Percentiles rank a stretch among this genome's conserved stretches.
Conservation (phyloP, 2,888 invertebrate species). For the Rhimphoctona megacephalus region DNA sequence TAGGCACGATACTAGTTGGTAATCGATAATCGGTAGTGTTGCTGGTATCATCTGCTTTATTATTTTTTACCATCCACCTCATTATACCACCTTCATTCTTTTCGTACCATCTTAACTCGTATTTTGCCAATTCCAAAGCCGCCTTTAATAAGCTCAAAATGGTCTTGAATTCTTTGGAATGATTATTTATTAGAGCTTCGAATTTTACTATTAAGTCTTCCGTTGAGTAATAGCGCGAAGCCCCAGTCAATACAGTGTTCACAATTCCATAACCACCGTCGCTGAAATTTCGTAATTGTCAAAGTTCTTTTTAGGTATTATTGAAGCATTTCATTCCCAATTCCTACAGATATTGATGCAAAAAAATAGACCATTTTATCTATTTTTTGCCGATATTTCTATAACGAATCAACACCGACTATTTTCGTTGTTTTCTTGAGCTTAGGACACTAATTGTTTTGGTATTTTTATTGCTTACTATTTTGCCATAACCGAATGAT, state of each 20-base stretch:
- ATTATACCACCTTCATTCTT: constrained; percentile 56
- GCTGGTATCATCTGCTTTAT: constrained; percentile 35
- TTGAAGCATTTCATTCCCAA: neutral
- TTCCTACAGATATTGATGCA: neutral
- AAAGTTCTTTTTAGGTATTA: neutral
- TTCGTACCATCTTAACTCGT: constrained; percentile 75
- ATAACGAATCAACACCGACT: neutral
- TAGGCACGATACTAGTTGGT: constrained; percentile 86
- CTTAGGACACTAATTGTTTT: neutral
- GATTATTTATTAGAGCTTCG: constrained; percentile 68
- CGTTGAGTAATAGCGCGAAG: constrained; percentile 76
- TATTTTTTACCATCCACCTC: constrained; percentile 68
- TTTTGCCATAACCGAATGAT: constrained; percentile 69
- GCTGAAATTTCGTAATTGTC: constrained; percentile 64
- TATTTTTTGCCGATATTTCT: neutral
- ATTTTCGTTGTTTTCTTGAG: neutral
- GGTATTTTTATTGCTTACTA: constrained; percentile 72
- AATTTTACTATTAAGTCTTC: constrained; percentile 69
- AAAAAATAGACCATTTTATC: neutral
- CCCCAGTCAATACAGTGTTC: constrained; percentile 71
- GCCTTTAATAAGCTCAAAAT: constrained; percentile 62
- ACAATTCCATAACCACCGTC: constrained; percentile 69
- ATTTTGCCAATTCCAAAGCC: constrained; percentile 72
- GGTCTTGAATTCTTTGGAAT: constrained; percentile 51
- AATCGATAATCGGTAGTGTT: constrained; percentile 84